Conservation (phyloP, 2,888 invertebrate species). For the Dexiosoma caninum region DNA sequence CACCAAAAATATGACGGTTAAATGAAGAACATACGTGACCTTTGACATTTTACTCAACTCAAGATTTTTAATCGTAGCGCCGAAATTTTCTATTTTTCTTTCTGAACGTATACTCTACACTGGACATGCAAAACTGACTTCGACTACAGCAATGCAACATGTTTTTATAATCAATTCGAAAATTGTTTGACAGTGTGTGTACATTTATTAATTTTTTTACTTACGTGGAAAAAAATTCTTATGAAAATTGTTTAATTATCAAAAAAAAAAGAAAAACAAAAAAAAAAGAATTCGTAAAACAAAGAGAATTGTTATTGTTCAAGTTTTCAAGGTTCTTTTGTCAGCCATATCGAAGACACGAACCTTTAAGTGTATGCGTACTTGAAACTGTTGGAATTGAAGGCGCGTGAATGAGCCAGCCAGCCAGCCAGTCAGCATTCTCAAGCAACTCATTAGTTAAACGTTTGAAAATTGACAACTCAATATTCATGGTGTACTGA, state of each 20-base stretch:
- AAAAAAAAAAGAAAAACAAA: conserved; percentile 20
- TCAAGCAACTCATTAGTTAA: background rate
- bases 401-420: background rate
- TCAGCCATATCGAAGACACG: conserved; percentile 13
- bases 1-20: conserved; percentile 46
- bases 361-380: conserved; percentile 3
- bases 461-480: background rate
- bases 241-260: background rate
- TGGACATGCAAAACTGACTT: conserved; percentile 72
- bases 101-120: conserved; percentile 62
- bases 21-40: conserved; percentile 34
- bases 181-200: background rate
- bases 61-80: background rate
- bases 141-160: conserved; percentile 63
- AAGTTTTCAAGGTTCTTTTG: conserved; percentile 50
- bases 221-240: background rate
- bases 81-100: background rate
- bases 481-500: background rate
- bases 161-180: conserved; percentile 69
- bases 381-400: conserved; percentile 24
- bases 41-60: conserved; percentile 67
- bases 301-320: conserved; percentile 36
- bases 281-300: conserved; percentile 51
- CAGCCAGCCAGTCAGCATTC: no score
- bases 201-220: background rate